A percentile compares a stretch with the other conserved stretches of the same genome.
phyloP scores from a whole-genome alignment of 2,797 vertebrate species.

The Morelia viridis region DNA sequence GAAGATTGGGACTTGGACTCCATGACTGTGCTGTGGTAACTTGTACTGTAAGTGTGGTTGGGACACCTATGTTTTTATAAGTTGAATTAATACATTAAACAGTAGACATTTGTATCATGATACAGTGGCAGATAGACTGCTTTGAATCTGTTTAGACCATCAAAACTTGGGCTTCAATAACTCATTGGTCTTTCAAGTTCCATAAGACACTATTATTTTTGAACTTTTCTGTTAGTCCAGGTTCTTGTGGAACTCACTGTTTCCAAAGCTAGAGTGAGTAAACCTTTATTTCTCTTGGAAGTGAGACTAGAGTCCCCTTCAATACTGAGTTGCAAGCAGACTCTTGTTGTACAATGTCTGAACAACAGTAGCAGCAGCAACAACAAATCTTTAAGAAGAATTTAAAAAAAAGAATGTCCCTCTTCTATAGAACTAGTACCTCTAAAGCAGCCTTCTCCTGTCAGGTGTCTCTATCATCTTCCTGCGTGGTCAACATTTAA shows the following conservation, averaged over 20 bases:
- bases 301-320: not conserved
- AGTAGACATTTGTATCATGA: not conserved
- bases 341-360: not conserved
- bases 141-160: not conserved
- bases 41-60: not conserved
- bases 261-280: not conserved
- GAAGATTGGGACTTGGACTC: not conserved
- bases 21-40: not conserved
- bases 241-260: not conserved
- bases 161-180: not conserved
- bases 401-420: not conserved
- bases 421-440: not conserved
- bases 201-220: not conserved
- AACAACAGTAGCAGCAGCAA: not conserved
- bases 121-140: not conserved
- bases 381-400: not conserved
- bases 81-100: not conserved
- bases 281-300: not conserved
- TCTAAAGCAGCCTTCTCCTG: not conserved
- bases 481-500: not conserved
- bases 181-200: not conserved
- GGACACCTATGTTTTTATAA: not conserved
- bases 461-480: not conserved
- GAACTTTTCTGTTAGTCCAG: not conserved
- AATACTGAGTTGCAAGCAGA: not conserved